phyloP scores from a whole-genome alignment of 2,888 invertebrate genomes.

The Ochropleura plecta region DNA sequence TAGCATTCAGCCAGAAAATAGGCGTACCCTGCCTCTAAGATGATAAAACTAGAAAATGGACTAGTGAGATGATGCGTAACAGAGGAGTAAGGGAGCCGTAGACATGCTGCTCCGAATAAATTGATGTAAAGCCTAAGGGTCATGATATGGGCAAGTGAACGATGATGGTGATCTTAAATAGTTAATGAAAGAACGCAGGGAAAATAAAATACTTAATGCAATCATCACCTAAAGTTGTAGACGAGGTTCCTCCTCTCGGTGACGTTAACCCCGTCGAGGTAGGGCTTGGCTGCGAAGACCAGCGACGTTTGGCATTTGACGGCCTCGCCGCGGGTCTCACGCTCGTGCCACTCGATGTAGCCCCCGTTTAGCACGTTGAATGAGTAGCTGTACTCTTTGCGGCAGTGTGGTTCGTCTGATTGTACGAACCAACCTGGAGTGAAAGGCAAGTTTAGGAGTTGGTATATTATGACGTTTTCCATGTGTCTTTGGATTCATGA shows the following conservation, averaged over 20 bases:
- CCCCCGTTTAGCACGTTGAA: slow-evolving; percentile 92
- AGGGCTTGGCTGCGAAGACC: slow-evolving; percentile 94
- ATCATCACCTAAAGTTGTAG: slow-evolving; percentile 93
- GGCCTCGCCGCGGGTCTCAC: slow-evolving; percentile 91
- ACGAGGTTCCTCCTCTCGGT: slow-evolving; percentile 97
- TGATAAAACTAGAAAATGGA: background rate
- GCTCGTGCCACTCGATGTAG: slow-evolving; percentile 96
- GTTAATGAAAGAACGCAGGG: background rate
- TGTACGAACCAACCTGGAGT: slow-evolving; percentile 95
- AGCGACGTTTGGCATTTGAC: slow-evolving; percentile 93
- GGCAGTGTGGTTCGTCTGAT: slow-evolving; percentile 93
- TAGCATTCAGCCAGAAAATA: background rate
- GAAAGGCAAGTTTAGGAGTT: slow-evolving; percentile 21
- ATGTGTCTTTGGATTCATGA: background rate
- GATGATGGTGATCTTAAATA: background rate
- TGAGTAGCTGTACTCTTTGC: slow-evolving; percentile 96
- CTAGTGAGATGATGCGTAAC: background rate
- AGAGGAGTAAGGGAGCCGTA: background rate
- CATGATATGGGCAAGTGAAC: background rate
- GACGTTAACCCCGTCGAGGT: slow-evolving; percentile 95
- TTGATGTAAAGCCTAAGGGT: background rate
- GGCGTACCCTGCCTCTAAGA: background rate
- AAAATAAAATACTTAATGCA: background rate
- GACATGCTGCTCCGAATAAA: background rate
- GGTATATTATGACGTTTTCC: background rate